phyloP scores from a whole-genome alignment of 1,140 invertebrate genomes.

The Ceratina calcarata region DNA sequence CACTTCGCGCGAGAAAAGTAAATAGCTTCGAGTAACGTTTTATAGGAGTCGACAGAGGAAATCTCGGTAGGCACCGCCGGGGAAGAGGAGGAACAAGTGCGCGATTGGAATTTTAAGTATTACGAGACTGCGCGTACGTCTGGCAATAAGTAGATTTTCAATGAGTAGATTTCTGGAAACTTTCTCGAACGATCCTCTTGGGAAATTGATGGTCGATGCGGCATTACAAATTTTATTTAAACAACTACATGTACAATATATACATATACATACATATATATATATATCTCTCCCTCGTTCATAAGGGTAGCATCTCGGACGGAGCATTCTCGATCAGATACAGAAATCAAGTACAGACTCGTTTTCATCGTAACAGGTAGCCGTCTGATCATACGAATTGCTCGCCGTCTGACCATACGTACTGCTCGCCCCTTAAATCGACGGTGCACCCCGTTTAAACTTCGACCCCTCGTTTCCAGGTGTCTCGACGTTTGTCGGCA shows the following conservation, averaged over 20 bases:
- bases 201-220: too few species aligned
- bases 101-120: conserved; percentile 40
- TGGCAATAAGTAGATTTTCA: conserved; percentile 2
- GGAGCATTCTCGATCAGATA: too few species aligned
- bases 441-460: neutral
- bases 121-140: conserved; percentile 13
- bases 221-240: too few species aligned
- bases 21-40: conserved; percentile 13
- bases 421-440: neutral
- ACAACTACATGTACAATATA: too few species aligned
- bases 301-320: too few species aligned
- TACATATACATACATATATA: too few species aligned
- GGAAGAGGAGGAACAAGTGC: conserved; percentile 30
- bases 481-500: conserved; percentile 14
- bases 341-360: too few species aligned
- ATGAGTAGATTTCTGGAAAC: neutral
- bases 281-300: too few species aligned
- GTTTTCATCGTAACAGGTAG: neutral
- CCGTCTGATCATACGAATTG: conserved; percentile 22
- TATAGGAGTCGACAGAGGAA: conserved; percentile 3
- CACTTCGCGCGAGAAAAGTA: neutral
- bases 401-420: conserved; percentile 28
- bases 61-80: neutral
- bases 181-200: neutral
- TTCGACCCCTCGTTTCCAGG: neutral